Base-by-base conservation (phyloP, 2,888 invertebrate genomes). In the Caenorhabditis auriculariae region DNA sequence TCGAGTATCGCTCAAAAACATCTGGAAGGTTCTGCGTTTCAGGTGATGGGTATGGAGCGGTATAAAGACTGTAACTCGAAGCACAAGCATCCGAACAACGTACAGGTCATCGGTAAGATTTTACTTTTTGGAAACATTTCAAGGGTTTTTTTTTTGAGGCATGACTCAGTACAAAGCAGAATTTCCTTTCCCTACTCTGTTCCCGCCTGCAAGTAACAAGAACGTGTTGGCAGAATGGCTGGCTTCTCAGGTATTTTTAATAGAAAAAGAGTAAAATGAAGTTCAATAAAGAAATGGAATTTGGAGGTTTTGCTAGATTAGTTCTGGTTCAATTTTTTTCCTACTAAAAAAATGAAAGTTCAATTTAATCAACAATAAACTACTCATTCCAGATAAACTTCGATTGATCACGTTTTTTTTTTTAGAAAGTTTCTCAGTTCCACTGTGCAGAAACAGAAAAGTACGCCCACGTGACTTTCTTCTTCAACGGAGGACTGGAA, bases 391-490 rank as follows among this genome's bases (percentile, higher is more conserved):
- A n/a, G n/a, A n/a, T n/a, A n/a, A n/a, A n/a, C n/a, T n/a, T n/a
- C n/a, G n/a, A n/a, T n/a, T n/a, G n/a, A n/a, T n/a, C n/a, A n/a
- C n/a, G n/a, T n/a, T 32, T 32, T 12, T 32, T 32, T 32, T n/a
- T 32, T 32, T 32, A 65, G 60, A 73, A 75, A 7, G 66, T 82
- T 7, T 48, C 81, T 2, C 84, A 84, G 55, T 84, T 78, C 63
- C 84, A 84, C 56, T 84, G 83, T 60, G 84, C 84, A 7, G 83
- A 82, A 71, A 73, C 73, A 23, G 62, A 69, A 52, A 69, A 70
- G 51, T 84, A 84, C 69, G 83, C 84, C 12, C 84, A 84, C 60
- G 84, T 84, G n/a, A 84, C 84, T 0, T 84, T 84, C 70, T 84
- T 84, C 76, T 84, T 84, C 78, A 84, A 84, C 59, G 84, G 84